These are phyloP conservation scores for Arctocebus calabarensis DNA, from an alignment of 2,797 vertebrate genomes.

Conservation along the genomic window DNA sequence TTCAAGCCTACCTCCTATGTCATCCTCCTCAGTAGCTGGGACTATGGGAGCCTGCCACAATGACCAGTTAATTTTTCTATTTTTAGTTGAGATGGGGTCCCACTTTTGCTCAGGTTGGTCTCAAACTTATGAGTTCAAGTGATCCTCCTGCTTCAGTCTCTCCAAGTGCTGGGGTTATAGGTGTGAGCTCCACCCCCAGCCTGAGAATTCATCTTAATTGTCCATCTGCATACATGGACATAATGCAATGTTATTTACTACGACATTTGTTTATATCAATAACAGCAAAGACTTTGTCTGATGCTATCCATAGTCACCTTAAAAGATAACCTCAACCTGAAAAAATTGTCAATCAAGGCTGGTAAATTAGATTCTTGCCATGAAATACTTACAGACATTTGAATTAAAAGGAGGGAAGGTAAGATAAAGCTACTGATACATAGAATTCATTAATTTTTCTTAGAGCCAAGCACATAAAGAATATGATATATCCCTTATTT, in stretches of 20 bases:
- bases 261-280: not conserved
- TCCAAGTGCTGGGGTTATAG: too few species aligned
- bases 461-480: not conserved
- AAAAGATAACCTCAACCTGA: conserved; percentile 26
- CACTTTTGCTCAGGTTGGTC: too few species aligned
- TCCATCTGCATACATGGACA: not conserved
- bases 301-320: not conserved
- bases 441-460: not conserved
- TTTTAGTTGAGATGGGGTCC: too few species aligned
- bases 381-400: not conserved
- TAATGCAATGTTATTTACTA: not conserved
- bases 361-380: not conserved
- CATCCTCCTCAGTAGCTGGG: too few species aligned
- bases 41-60: too few species aligned
- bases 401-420: not conserved
- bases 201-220: not conserved
- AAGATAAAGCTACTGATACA: not conserved
- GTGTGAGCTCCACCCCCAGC: too few species aligned
- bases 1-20: too few species aligned
- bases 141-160: too few species aligned
- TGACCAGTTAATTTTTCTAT: too few species aligned
- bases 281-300: not conserved
- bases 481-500: not conserved
- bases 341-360: not conserved
- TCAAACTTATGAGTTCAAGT: too few species aligned